These are phyloP conservation scores for Phoxinus phoxinus DNA, from an alignment of 2,113 vertebrate species.

Conservation along the genomic window DNA sequence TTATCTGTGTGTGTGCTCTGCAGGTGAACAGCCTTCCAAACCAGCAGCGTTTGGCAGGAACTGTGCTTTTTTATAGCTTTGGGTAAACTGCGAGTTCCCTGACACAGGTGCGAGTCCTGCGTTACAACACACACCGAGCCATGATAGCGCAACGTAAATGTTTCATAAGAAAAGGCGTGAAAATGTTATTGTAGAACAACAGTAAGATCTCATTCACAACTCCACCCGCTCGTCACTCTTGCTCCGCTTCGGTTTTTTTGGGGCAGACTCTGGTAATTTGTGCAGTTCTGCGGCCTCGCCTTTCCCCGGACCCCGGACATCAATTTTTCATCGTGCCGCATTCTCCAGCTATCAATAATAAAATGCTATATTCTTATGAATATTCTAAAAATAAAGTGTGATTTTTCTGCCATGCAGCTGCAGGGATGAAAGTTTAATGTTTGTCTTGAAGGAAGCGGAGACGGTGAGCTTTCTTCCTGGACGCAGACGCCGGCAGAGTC, in stretches of 20 bases:
- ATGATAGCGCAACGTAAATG: conserved; percentile 30
- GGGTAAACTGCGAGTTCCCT: background rate
- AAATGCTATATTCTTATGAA: conserved; percentile 77
- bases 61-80: background rate
- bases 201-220: background rate
- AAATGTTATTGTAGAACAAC: conserved; percentile 2
- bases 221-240: background rate
- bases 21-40: background rate
- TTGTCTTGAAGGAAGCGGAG: conserved; percentile 44
- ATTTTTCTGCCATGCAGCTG: conserved; percentile 61
- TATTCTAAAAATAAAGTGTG: conserved; percentile 78
- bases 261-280: conserved; percentile 44
- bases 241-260: conserved; percentile 21
- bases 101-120: conserved; percentile 1
- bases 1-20: conserved; percentile 1
- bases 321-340: conserved; percentile 78
- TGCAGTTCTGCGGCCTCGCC: conserved; percentile 61
- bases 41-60: background rate
- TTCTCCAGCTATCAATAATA: conserved; percentile 79
- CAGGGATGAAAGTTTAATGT: conserved; percentile 70
- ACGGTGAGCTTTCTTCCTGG: background rate
- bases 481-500: background rate
- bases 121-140: conserved; percentile 30
- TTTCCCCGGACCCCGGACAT: conserved; percentile 67
- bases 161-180: conserved; percentile 11